Evolutionary conservation across 2,888 invertebrate species (phyloP), one percentile per base, ranked within the genome.

Genomic region (Chirona hameri): DNA sequence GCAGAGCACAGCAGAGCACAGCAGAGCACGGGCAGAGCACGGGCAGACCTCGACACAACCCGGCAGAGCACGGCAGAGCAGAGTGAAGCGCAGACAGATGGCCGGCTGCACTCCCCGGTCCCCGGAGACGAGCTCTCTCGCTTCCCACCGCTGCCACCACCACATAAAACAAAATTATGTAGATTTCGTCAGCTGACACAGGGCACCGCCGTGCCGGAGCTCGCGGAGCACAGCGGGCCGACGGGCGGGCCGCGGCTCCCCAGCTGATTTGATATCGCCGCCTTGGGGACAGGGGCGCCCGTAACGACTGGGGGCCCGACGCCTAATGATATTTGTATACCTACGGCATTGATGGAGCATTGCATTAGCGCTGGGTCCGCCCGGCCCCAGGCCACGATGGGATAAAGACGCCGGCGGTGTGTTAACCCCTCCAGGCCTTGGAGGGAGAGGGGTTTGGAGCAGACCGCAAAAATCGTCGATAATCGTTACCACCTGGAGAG

Each of bases 131-230:
- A 1, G 9, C 21, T 21, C 12, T 24, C 76, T 39, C 39, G 52
- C 18, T 31, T 27, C 72, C 29, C 29, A 18, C 5, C 31, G 31
- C 31, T 31, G 27, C 29, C 27, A 14, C 72, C 18, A 18, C 76
- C 76, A 46, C 76, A 46, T 76, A 76, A 76, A 76, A 76, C 76
- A 76, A 39, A 76, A 76, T 76, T 76, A 76, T 76, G 76, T 24
- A 76, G 24, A 76, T 76, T 76, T 24, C 24, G 52, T 52, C 52
- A 1, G 52, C 15, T 18, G 52, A 52, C 52, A 52, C 52, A 12
- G 52, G 52, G 15, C 52, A 18, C 52, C 15, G 52, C 15, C 52
- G 39, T 12, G 52, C 10, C 52, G 52, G 52, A 18, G 52, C 52
- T 52, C 52, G 52, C 39, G 39, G 7, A 7, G 7, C 4, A 12